phyloP scores from a whole-genome alignment of 2,888 invertebrate genomes.

The Eilema griseolum region DNA sequence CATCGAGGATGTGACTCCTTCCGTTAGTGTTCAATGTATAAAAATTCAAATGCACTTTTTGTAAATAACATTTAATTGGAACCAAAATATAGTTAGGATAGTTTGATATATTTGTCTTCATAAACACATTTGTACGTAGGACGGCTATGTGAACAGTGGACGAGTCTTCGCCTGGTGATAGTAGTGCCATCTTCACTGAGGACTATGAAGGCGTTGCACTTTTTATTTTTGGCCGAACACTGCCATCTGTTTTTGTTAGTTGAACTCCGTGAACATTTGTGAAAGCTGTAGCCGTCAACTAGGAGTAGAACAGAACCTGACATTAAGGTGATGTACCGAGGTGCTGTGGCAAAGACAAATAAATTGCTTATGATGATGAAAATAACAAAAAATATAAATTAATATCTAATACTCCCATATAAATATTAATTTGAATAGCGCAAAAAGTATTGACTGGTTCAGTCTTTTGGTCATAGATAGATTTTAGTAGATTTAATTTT shows the following conservation, averaged over 20 bases:
- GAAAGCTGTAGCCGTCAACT: slow-evolving; percentile 50
- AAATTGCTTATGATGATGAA: background rate
- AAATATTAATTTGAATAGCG: background rate
- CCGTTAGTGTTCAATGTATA: background rate
- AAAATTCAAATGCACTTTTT: background rate
- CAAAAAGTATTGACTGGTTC: background rate
- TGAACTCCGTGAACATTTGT: slow-evolving; percentile 43
- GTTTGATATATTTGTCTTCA: slow-evolving; percentile 24
- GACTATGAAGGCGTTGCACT: slow-evolving; percentile 36
- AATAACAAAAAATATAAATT: background rate
- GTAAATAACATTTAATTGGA: background rate
- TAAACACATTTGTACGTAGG: slow-evolving; percentile 20
- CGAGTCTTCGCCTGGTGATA: slow-evolving; percentile 12
- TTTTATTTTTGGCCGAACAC: slow-evolving; percentile 50
- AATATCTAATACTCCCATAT: background rate
- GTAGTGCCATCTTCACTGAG: slow-evolving; percentile 37
- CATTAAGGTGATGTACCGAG: slow-evolving; percentile 34
- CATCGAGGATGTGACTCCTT: too few species aligned
- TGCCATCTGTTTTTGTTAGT: slow-evolving; percentile 41
- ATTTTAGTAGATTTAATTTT: too few species aligned
- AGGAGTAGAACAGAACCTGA: slow-evolving; percentile 48
- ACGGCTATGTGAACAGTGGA: slow-evolving; percentile 25
- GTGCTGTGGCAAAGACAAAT: slow-evolving; percentile 14
- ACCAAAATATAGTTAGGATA: background rate
- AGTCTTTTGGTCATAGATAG: too few species aligned